Conservation (phyloP, 2,888 invertebrate species). For the Phorcus lineatus region DNA sequence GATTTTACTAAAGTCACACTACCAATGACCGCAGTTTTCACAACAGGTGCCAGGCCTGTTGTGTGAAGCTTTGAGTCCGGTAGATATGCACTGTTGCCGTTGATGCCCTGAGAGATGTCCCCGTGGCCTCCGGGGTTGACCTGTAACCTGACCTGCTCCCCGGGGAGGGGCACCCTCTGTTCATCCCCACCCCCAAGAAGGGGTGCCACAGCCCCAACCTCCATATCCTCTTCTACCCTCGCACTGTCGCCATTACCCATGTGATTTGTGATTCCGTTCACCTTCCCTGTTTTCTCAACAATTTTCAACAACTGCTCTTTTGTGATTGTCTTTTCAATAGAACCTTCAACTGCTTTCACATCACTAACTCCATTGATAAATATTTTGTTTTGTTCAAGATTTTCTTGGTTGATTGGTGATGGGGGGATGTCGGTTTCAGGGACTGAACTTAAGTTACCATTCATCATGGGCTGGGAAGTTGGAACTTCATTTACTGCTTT, state of each 20-base stretch:
- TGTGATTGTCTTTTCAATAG: conserved; percentile 5
- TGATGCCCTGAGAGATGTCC: conserved; percentile 14
- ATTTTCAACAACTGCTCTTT: conserved; percentile 26
- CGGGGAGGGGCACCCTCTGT: conserved; percentile 19
- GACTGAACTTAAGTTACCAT: conserved; percentile 46
- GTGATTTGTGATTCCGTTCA: conserved; percentile 63
- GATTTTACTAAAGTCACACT: neutral
- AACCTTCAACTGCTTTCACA: neutral
- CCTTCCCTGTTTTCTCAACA: conserved; percentile 48
- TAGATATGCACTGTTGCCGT: conserved; percentile 1
- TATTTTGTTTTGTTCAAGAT: neutral
- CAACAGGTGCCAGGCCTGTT: neutral
- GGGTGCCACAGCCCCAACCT: neutral
- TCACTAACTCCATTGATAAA: neutral
- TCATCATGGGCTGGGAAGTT: conserved; percentile 28
- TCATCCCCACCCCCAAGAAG: conserved; percentile 8
- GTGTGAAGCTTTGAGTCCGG: neutral
- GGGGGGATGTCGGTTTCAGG: conserved; percentile 45
- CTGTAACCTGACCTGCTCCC: conserved; percentile 19
- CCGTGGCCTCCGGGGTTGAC: neutral
- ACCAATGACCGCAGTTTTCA: neutral
- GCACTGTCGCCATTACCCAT: conserved; percentile 35
- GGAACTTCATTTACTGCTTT: neutral
- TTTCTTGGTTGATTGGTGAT: conserved; percentile 23
- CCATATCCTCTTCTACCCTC: conserved; percentile 16